Evolutionary conservation across 2,113 vertebrate species (phyloP).

Genomic region (Chelonoidis abingdonii): DNA sequence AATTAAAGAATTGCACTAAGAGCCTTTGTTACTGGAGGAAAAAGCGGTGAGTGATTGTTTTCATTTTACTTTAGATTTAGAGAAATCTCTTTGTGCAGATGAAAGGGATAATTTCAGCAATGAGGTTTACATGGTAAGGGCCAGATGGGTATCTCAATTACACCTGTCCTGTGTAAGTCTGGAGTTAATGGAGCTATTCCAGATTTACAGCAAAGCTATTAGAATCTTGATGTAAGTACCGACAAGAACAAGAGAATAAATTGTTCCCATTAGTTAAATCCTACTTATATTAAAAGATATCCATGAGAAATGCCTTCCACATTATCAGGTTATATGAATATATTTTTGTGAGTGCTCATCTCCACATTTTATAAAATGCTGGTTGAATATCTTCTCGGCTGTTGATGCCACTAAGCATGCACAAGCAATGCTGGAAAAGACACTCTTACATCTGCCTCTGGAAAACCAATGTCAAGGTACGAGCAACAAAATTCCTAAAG

Average conservation of each 20-base stretch:
- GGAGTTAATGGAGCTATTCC: background rate
- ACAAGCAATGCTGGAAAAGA: too few relatives aligned
- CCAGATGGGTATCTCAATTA: background rate
- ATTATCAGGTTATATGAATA: background rate
- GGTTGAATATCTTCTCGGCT: too few relatives aligned
- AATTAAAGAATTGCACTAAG: slow-evolving; percentile 49
- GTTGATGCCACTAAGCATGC: too few relatives aligned
- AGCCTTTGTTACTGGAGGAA: background rate
- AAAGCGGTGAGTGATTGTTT: background rate
- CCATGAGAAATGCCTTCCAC: background rate
- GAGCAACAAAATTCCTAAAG: background rate
- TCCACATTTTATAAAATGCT: background rate
- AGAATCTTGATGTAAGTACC: background rate
- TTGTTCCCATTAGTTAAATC: background rate
- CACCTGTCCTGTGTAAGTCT: slow-evolving; percentile 17
- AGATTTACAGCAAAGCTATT: background rate
- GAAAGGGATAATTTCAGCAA: background rate
- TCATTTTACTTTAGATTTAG: background rate
- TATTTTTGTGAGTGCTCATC: background rate
- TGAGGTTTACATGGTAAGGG: background rate
- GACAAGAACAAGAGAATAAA: background rate
- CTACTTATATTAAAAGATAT: background rate
- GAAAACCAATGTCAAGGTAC: background rate
- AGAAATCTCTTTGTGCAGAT: background rate
- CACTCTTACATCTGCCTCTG: too few relatives aligned